Evolutionary conservation across 2,888 invertebrate genomes (phyloP).

Genomic region (Drosophila pseudotalamancana): DNA sequence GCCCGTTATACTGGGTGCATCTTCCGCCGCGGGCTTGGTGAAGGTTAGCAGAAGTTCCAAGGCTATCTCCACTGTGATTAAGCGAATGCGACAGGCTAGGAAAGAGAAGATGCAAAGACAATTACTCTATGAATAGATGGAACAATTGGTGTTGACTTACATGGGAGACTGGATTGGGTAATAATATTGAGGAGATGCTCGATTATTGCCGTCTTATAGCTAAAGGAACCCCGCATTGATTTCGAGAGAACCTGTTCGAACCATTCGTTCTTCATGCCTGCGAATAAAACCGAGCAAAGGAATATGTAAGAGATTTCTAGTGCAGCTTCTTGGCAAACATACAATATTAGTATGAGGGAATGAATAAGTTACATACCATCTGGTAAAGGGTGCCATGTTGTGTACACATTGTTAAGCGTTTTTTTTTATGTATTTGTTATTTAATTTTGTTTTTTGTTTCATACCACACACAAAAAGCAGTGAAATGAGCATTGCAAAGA

Average conservation of each 20-base stretch:
- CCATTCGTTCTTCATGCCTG: conserved; percentile 93
- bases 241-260: conserved; percentile 90
- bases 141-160: conserved; percentile 83
- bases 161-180: conserved; percentile 92
- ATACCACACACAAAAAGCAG: conserved; percentile 57
- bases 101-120: not conserved
- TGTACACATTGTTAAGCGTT: conserved; percentile 43
- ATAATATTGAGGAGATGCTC: conserved; percentile 94
- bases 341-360: conserved; percentile 41
- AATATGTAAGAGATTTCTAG: conserved; percentile 48
- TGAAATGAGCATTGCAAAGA: conserved; percentile 44
- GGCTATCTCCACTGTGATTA: conserved; percentile 96
- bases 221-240: conserved; percentile 86
- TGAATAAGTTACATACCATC: conserved; percentile 78
- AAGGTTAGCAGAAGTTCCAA: conserved; percentile 91
- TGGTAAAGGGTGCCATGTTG: conserved; percentile 57
- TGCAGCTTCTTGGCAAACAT: not conserved
- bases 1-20: conserved; percentile 83
- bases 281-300: too few species aligned
- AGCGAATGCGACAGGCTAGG: conserved; percentile 92
- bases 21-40: conserved; percentile 82
- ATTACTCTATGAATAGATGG: not conserved
- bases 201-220: conserved; percentile 92
- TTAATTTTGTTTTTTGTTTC: conserved; percentile 8
- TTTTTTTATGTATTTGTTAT: too few species aligned